Base-by-base conservation (phyloP, 2,797 vertebrate genomes). In the Moxostoma hubbsi region DNA sequence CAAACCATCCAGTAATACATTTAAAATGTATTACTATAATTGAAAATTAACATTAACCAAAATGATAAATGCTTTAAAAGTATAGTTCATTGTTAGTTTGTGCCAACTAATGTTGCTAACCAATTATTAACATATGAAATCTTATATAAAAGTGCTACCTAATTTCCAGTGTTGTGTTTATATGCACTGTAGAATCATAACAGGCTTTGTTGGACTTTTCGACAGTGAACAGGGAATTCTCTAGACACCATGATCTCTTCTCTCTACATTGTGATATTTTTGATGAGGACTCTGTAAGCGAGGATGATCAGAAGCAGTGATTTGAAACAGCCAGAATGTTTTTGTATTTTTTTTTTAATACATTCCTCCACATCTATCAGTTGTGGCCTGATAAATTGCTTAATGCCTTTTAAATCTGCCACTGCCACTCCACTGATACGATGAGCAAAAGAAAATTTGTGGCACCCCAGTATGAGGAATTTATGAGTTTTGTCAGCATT, bases 401-500 rank as follows among this genome's bases (percentile, higher is more conserved):
- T 77, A 77, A 82, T 75, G 66, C 57, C 74, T 82, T 84, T 84
- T 81, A 71, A 79, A 58, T 78, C 82, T 82, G 74, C 70, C 78
- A 71, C 67, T 57, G 62, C 76, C 55, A 77, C 43, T 58, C 74
- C 68, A 67, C 71, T 84, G 78, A 86, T 84, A 78, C 77, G 70
- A 86, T 79, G 73, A 61, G 59, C 75, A 82, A 70, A 80, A 79
- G 71, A 71, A 73, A 82, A 64, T 72, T 65, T 61, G 80, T 69
- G 66, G 24, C 82, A 76, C 74, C 82, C 55, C 53, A 77, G 80
- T 84, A 82, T 86, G 83, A 82, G 82, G 72, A 82, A 86, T 86
- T 86, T 86, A 86, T 86, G 85, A 84, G 85, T 86, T 83, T 86
- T 86, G 85, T 82, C 80, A 86, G 77, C 85, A 86, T 86, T 84